Evolutionary conservation across 1,140 invertebrate species (phyloP), one percentile per base, ranked within the genome.

Genomic region (Cydia strobilella): DNA sequence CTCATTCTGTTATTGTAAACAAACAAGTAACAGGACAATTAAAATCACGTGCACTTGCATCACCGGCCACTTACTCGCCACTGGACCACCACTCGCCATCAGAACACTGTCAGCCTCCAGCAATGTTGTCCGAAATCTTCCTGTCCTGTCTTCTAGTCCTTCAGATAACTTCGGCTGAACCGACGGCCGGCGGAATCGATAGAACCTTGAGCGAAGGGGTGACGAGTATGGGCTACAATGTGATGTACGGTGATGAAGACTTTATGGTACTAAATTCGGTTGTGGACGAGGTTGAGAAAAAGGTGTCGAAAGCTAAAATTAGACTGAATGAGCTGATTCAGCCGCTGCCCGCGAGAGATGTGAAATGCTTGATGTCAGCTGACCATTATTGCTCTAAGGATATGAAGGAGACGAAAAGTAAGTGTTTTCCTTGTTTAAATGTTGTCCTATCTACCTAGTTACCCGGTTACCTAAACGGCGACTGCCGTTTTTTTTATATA

Each of bases 351-450:
- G 66, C 84, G 10, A 73, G 77, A 51, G 90, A 92, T 39, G 89
- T 92, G 2, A 92, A 92, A 78, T 92, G 90, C 65, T 79, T 92
- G 77, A 90, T 90, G 85, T 92, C 90, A 0, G 86, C 86, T 10
- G 87, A 91, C 39, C 77, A 82, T 72, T 86, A 90, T 59, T 92
- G 90, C 75, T 83, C 86, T 0, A 86, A 82, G 71, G 72, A 83
- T 31, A 92, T 92, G 90, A 73, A 77, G 0, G 62, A 84, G 76
- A 85, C 86, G 31, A 92, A 92, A 85, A 84, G 90, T 92, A 80
- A 86, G 84, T 86, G n/a, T 75, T 48, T 72, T 78, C 7, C 20
- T 59, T 59, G 13, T 20, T n/a, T 59, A 6, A 12, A 20, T 23
- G 73, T 9, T 35, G 31, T 35, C 31, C 3, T 0, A 6, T 0